Base-by-base conservation (phyloP, 1,140 invertebrate genomes). In the Tenebrio molitor region DNA sequence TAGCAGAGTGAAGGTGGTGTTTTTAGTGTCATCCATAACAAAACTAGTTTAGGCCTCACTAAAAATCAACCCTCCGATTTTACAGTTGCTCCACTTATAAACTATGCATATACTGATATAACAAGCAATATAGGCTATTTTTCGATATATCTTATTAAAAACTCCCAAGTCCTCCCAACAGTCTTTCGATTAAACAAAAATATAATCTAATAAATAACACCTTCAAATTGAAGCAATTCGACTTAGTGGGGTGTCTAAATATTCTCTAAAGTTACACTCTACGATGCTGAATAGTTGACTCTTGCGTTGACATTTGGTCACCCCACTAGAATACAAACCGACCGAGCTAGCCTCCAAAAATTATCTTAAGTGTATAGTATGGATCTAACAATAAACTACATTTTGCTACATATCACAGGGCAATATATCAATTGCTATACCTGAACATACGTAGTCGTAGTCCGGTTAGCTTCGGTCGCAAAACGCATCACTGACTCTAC, bases 361-460 rank as follows among this genome's bases (percentile, higher is more conserved):
- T 23, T 23, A 50, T 19, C 44, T 17, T 46, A 46, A 67, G 12
- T 46, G 2, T 46, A 21, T 58, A 58, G 3, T 12, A 53, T 53
- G 23, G 21, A 62, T 36, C 71, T 68, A 67, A 53, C 8, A 72
- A 62, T 72, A 63, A 73, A 29, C 50, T 58, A 58, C 19, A 50
- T 58, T 29, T 58, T 23, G 33, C 74, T 76, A 76, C 74, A 73
- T 76, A 76, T 76, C 74, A 76, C 74, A 76, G 74, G 74, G 68
- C 74, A 76, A 76, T 73, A 70, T 70, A 74, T 70, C 66, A 76
- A 72, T 75, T 76, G 74, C 74, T 76, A 72, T 73, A 76, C 68
- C 72, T 73, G 71, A 70, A 67, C 64, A 67, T 74, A 74, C 39
- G 16, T 66, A 65, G 72, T 29, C 36, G 16, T 36, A 36, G 34